A percentile compares a stretch with the other conserved stretches of the same genome.
phyloP scores from a whole-genome alignment of 2,888 invertebrate genomes.

The Keiferia lycopersicella region DNA sequence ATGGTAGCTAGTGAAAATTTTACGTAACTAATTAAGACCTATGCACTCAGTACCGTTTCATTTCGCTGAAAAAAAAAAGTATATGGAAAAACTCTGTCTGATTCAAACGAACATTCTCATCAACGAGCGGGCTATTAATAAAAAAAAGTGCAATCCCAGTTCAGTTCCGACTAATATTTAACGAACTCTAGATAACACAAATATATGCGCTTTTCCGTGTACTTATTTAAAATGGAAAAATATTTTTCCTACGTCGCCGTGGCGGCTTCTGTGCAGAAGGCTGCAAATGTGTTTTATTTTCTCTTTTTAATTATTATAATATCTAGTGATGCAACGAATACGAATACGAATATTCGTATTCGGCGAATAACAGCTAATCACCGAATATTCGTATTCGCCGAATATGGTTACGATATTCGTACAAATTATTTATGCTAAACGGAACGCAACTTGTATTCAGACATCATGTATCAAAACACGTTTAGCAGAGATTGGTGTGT shows the following conservation, averaged over 20 bases:
- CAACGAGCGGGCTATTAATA: slow-evolving; percentile 63
- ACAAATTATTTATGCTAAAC: too few species aligned
- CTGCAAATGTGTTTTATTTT: slow-evolving; percentile 34
- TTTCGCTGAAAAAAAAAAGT: slow-evolving; percentile 52
- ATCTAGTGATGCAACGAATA: too few species aligned
- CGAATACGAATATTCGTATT: too few species aligned
- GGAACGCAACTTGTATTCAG: too few species aligned
- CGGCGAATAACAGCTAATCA: too few species aligned
- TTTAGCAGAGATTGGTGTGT: too few species aligned
- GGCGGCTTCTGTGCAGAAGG: slow-evolving; percentile 43
- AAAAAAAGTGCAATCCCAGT: slow-evolving; percentile 60
- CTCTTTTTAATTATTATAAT: slow-evolving; percentile 26
- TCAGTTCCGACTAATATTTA: slow-evolving; percentile 73
- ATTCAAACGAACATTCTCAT: slow-evolving; percentile 56
- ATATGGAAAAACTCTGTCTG: slow-evolving; percentile 45
- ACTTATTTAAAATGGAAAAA: slow-evolving; percentile 79
- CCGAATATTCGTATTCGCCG: too few species aligned
- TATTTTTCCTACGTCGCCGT: slow-evolving; percentile 69
- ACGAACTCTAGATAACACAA: slow-evolving; percentile 74
- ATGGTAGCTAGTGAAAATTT: slow-evolving; percentile 21
- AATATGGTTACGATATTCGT: too few species aligned
- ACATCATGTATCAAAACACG: too few species aligned
- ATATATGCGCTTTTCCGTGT: slow-evolving; percentile 72
- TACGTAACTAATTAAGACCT: slow-evolving; percentile 35
- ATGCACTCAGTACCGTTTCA: slow-evolving; percentile 53